phyloP scores from a whole-genome alignment of 2,888 invertebrate species.

The Andricus curvator region DNA sequence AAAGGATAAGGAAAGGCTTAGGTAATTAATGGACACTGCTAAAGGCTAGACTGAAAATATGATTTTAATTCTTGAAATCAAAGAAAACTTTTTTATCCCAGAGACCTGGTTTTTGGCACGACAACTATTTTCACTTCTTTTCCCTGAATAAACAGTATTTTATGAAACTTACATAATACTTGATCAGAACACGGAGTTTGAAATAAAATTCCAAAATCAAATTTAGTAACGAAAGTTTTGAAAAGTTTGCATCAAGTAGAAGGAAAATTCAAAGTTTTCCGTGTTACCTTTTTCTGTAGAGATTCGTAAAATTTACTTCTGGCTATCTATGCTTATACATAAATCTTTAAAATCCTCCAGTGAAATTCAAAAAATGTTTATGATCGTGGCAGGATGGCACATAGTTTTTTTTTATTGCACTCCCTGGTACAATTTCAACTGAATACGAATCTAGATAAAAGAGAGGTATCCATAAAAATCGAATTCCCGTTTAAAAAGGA shows the following conservation, averaged over 20 bases:
- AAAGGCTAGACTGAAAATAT: too few relatives aligned
- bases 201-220: background rate
- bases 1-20: too few relatives aligned
- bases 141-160: too few relatives aligned
- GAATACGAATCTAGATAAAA: background rate
- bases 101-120: too few relatives aligned
- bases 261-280: background rate
- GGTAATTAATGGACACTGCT: too few relatives aligned
- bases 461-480: slow-evolving; percentile 7
- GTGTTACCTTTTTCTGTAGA: background rate
- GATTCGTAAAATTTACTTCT: background rate
- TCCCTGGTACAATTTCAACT: background rate
- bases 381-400: background rate
- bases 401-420: background rate
- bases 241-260: background rate
- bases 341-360: background rate
- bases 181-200: too few relatives aligned
- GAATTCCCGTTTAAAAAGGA: background rate
- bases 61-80: too few relatives aligned
- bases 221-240: slow-evolving; percentile 1
- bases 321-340: background rate
- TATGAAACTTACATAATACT: too few relatives aligned
- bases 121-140: too few relatives aligned
- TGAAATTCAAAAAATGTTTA: background rate
- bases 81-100: too few relatives aligned